phyloP scores from a whole-genome alignment of 2,888 invertebrate genomes.

The Plutella xylostella region DNA sequence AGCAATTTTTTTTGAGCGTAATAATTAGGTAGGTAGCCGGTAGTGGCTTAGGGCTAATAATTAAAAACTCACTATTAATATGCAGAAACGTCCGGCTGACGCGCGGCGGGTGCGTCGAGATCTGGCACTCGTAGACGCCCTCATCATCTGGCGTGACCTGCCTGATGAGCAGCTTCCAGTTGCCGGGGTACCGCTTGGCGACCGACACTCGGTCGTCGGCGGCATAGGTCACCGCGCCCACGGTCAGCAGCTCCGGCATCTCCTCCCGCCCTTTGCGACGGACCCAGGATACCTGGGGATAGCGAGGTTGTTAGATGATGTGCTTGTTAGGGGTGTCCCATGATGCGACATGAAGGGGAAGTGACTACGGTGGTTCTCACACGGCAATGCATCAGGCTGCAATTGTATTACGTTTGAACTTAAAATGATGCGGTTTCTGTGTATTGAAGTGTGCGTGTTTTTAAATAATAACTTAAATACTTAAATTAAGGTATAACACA shows the following conservation, averaged over 20 bases:
- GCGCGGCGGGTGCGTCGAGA: constrained; percentile 78
- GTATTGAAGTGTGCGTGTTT: too few relatives aligned
- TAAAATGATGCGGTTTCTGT: too few relatives aligned
- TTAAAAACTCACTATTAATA: constrained; percentile 71
- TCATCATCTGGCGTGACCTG: constrained; percentile 75
- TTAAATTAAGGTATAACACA: too few relatives aligned
- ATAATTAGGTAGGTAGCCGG: not conserved
- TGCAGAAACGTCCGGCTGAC: constrained; percentile 75
- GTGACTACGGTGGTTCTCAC: too few relatives aligned
- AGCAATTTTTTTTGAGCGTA: too few relatives aligned
- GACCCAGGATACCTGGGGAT: constrained; percentile 75
- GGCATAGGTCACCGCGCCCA: constrained; percentile 76
- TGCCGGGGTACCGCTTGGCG: constrained; percentile 72
- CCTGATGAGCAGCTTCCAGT: constrained; percentile 74
- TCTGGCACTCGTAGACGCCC: constrained; percentile 78
- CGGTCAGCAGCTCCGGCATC: constrained; percentile 77
- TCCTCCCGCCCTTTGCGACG: constrained; percentile 67
- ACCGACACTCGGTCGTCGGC: constrained; percentile 76
- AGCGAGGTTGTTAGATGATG: too few relatives aligned
- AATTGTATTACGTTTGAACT: too few relatives aligned
- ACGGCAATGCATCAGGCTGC: too few relatives aligned
- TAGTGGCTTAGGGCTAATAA: not conserved
- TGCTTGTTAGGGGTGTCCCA: too few relatives aligned
- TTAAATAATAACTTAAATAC: too few relatives aligned
- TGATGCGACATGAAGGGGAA: too few relatives aligned